Conservation (phyloP, 2,888 invertebrate genomes). For the Caenorhabditis macrosperma region DNA sequence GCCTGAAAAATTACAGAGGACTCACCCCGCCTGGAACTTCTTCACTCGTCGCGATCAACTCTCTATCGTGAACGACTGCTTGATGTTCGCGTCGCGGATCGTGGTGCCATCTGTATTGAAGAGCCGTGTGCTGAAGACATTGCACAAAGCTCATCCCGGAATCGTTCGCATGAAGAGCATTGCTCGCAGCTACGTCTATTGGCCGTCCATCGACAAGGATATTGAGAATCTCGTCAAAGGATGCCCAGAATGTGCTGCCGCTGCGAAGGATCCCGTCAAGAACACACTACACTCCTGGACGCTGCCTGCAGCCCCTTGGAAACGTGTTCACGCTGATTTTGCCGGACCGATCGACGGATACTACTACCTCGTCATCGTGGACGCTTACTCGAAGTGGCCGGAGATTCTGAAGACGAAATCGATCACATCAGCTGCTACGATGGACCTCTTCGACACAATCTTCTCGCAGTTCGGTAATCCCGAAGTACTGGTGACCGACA, state of each 20-base stretch:
- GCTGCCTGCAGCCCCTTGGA: conserved; percentile 75
- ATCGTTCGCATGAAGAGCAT: conserved; percentile 73
- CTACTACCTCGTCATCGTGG: conserved; percentile 80
- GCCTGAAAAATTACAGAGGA: no score
- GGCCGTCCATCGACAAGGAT: conserved; percentile 71
- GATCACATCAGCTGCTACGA: conserved; percentile 58
- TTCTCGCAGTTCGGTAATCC: no score
- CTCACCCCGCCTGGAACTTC: no score
- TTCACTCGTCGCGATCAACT: no score
- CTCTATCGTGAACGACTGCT: conserved; percentile 24
- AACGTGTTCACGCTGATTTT: conserved; percentile 81
- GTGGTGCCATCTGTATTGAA: conserved; percentile 68
- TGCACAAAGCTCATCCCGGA: conserved; percentile 77
- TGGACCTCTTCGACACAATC: conserved; percentile 61
- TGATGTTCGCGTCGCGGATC: conserved; percentile 62
- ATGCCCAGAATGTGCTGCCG: conserved; percentile 65
- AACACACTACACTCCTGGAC: conserved; percentile 74
- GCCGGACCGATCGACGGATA: conserved; percentile 80
- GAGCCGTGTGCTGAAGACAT: conserved; percentile 60
- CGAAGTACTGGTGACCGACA: conserved; percentile 78
- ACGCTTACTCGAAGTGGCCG: conserved; percentile 81
- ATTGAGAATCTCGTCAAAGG: conserved; percentile 57
- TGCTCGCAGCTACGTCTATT: conserved; percentile 75
- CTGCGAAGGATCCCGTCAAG: conserved; percentile 62
- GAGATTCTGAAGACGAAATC: conserved; percentile 74